Evolutionary conservation across 35 echinoderm and acorn worm genomes (phyloP).

Genomic region (Ophioderma brevispina): DNA sequence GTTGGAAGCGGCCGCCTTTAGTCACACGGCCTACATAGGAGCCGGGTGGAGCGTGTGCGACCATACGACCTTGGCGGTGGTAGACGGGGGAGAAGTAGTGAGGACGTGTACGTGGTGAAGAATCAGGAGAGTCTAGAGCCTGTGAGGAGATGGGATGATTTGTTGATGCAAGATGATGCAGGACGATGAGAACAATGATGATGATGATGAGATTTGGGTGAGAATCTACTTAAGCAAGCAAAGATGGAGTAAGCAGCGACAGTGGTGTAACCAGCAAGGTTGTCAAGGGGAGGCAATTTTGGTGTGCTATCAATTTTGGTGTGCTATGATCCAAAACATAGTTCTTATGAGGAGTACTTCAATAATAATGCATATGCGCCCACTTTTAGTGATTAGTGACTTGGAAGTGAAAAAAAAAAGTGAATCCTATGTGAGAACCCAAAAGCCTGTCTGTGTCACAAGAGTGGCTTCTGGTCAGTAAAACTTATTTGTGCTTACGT

Average conservation of each 20-base stretch:
- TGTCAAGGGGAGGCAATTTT: too few relatives aligned
- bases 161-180: background rate
- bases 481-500: too few relatives aligned
- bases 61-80: background rate
- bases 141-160: background rate
- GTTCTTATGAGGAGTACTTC: too few relatives aligned
- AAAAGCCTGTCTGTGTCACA: too few relatives aligned
- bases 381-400: too few relatives aligned
- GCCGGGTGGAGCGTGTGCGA: background rate
- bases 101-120: background rate
- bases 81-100: constrained; percentile 3
- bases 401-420: too few relatives aligned
- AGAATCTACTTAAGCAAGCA: background rate
- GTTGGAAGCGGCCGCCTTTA: background rate
- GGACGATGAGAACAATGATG: background rate
- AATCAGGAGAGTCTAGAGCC: background rate
- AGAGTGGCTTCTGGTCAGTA: too few relatives aligned
- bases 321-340: too few relatives aligned
- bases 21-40: background rate
- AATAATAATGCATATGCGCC: too few relatives aligned
- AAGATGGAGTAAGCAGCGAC: background rate
- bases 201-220: background rate
- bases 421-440: too few relatives aligned
- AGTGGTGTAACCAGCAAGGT: too few relatives aligned
- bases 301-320: too few relatives aligned